Evolutionary conservation across 1,140 invertebrate genomes (phyloP).

Genomic region (Trinorchestia longiramus): DNA sequence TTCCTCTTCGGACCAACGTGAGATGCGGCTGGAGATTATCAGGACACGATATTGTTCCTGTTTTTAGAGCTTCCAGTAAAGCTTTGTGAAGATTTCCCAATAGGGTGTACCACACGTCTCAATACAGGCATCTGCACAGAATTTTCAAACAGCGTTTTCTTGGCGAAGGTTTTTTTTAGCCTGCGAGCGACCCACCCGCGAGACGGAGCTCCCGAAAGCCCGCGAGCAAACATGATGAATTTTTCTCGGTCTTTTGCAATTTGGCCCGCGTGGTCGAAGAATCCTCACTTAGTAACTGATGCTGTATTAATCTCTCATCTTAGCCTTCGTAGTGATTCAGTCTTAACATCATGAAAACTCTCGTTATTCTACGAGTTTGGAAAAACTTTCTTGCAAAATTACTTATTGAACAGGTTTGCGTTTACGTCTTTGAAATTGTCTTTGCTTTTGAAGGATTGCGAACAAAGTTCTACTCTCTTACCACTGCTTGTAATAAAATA

Average conservation of each 20-base stretch:
- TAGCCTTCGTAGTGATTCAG: not conserved
- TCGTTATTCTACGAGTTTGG: not conserved
- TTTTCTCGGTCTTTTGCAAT: conserved; percentile 30
- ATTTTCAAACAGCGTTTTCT: conserved; percentile 34
- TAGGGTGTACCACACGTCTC: conserved; percentile 39
- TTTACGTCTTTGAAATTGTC: not conserved
- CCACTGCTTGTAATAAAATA: not conserved
- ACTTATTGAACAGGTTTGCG: not conserved
- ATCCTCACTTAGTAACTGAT: not conserved
- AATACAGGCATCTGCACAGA: conserved; percentile 29
- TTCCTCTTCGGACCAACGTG: not conserved
- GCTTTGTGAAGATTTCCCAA: conserved; percentile 51
- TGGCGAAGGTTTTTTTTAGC: not conserved
- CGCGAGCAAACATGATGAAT: conserved; percentile 28
- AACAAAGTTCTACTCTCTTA: not conserved
- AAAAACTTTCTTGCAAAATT: not conserved
- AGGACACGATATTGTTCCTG: conserved; percentile 22
- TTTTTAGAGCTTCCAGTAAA: not conserved
- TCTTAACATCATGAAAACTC: no score
- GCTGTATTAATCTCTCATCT: not conserved
- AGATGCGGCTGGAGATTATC: not conserved
- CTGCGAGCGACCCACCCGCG: not conserved
- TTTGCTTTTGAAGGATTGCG: not conserved
- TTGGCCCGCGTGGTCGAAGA: not conserved
- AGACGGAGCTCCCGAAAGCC: not conserved